Evolutionary conservation across 2,888 invertebrate species (phyloP).

Genomic region (Epistrophe eligans): DNA sequence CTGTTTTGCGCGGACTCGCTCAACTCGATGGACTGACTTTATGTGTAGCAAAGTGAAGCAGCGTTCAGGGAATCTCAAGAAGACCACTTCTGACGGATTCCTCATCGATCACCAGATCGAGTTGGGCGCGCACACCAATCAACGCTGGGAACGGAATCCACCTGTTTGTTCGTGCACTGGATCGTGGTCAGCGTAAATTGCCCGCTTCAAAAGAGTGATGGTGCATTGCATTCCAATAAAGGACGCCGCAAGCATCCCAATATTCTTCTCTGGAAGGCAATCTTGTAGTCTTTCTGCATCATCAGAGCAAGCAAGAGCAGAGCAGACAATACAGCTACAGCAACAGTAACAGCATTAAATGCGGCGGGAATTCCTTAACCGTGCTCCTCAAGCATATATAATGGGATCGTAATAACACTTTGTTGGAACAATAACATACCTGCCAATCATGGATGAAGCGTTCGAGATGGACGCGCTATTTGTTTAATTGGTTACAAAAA

Average conservation of each 20-base stretch:
- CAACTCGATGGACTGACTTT: neutral
- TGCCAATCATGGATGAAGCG: constrained; percentile 74
- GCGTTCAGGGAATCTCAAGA: constrained; percentile 16
- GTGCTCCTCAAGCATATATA: constrained; percentile 74
- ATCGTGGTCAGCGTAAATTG: constrained; percentile 76
- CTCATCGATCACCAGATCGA: constrained; percentile 72
- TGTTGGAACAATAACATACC: constrained; percentile 76
- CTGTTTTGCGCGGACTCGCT: neutral
- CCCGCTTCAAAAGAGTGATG: constrained; percentile 45
- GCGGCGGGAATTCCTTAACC: constrained; percentile 68
- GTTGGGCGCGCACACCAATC: constrained; percentile 59
- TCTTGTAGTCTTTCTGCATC: constrained; percentile 26
- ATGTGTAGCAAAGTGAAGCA: neutral
- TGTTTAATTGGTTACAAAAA: constrained; percentile 72
- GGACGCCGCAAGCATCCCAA: constrained; percentile 75
- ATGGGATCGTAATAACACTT: constrained; percentile 76
- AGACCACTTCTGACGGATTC: constrained; percentile 70
- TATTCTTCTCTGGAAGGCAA: constrained; percentile 46
- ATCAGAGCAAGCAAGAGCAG: constrained; percentile 6
- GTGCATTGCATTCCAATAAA: constrained; percentile 74
- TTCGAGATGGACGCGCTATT: constrained; percentile 76
- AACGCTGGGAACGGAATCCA: constrained; percentile 75
- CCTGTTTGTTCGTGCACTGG: constrained; percentile 73
- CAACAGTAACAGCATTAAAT: neutral
- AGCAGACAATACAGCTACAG: neutral